phyloP scores from a whole-genome alignment of 2,113 vertebrate genomes.

The Phalacrocorax aristotelis region DNA sequence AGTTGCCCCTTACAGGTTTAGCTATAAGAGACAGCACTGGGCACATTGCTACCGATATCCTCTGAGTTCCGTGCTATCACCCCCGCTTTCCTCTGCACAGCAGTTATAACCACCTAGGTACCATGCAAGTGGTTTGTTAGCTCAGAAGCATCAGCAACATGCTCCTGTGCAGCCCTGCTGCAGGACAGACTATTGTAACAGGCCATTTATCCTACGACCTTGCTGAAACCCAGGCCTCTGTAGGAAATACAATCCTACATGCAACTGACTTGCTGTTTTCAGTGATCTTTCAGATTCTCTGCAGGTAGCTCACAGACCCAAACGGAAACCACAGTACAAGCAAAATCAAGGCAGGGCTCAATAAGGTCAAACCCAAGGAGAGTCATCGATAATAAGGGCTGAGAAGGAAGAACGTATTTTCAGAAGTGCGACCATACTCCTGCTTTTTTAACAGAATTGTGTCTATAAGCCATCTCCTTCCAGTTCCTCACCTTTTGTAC shows the following conservation, averaged over 20 bases:
- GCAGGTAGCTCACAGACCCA: neutral
- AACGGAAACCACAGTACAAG: neutral
- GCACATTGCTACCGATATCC: neutral
- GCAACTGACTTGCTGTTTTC: neutral
- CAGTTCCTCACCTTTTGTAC: neutral
- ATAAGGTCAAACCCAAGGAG: neutral
- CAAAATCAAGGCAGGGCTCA: neutral
- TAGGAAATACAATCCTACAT: neutral
- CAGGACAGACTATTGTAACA: neutral
- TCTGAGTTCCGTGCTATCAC: neutral
- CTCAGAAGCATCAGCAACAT: neutral
- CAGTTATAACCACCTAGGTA: neutral
- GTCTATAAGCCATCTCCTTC: neutral
- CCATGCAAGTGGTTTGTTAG: neutral
- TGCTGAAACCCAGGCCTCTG: neutral
- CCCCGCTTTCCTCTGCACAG: neutral
- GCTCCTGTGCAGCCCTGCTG: neutral
- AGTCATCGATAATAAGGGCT: neutral
- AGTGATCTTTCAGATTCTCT: neutral
- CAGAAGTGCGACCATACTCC: neutral
- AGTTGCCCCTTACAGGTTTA: neutral
- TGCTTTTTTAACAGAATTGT: neutral
- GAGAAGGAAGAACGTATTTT: neutral
- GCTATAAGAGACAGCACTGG: neutral
- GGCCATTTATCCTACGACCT: neutral